Evolutionary conservation across 1,140 invertebrate species (phyloP), one percentile per base, ranked within the genome.

Genomic region (Drosophila auraria): DNA sequence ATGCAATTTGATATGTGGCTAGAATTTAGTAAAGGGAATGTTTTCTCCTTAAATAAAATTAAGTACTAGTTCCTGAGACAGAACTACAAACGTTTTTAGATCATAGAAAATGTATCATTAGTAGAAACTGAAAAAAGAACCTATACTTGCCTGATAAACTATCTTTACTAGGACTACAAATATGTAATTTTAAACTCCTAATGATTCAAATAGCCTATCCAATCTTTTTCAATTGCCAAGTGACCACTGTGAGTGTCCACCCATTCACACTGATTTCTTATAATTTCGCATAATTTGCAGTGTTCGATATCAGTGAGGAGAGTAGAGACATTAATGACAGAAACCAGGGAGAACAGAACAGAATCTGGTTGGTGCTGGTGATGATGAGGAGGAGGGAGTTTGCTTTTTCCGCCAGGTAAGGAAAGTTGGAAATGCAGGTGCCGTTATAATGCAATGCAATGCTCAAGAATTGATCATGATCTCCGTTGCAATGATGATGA

Each of bases 401-500:
- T 23, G 17, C 27, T 44, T 42, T 44, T 72, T 51, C 70, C 74
- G 72, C 72, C 80, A 25, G 58, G 63, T 63, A 75, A 89, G 86
- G 82, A 63, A 70, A 66, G 77, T 80, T 59, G 54, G 64, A 45
- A 62, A 77, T 87, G 83, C 84, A 84, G 60, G 70, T 84, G 77
- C 84, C 86, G 84, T 84, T 89, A 89, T 57, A 65, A 73, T 57
- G 53, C 36, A 71, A 70, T 80, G 78, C 73, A 78, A 72, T 77
- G 63, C 56, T 42, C 73, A 61, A 68, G 73, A 64, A 62, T 56
- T 59, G 78, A 71, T 51, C 50, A 74, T 79, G 51, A 78, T 62
- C 40, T 57, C 11, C 36, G 56, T 62, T 27, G 79, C 54, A 49
- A 64, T 77, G 58, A 76, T 74, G 75, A 83, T 74, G 64, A 83